Base-by-base conservation (phyloP, 2,797 vertebrate genomes). In the Coregonus sp. region DNA sequence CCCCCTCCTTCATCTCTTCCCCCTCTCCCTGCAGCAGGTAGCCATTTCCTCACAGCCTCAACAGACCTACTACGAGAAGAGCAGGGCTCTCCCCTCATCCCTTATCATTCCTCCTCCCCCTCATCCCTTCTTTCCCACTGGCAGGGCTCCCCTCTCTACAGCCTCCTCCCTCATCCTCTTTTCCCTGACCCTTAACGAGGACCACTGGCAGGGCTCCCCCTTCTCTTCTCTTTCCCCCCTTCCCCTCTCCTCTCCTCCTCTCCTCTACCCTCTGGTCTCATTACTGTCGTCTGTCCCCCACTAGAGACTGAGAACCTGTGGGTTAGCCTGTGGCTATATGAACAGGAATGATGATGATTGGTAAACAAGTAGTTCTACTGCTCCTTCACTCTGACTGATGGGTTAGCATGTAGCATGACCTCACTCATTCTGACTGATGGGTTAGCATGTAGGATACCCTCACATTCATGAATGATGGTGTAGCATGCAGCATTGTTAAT, bases 401-500 rank as follows among this genome's bases (percentile, higher is more conserved):
- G 4, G 12, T 15, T 15, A 67, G 25, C 29, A 67, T 15, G 29
- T 67, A 67, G 5, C 11, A 16, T 15, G 5, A 14, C 65, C 31
- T 67, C 20, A 29, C 18, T 59, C 51, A 7, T 65, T 52, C 20
- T 69, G 69, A 56, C 15, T 12, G 65, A 59, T 14, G 33, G 50
- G 47, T 67, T 65, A 63, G 33, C 35, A 29, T 16, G 68, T 72
- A 4, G 5, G 63, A 65, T 70, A 78, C 14, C 9, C 20, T 63
- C 66, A 69, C 50, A 72, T 66, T 98, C 98, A 86, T 95, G 96
- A 74, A 94, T 99, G 65, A 66, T 31, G 25, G 4, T 81, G 98
- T 99, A 97, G 98, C 99, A 94, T 96, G 97, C 90, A 97, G 92
- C 98, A 94, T 0, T 33, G 95, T 98, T 87, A 25, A 25, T 11